These are phyloP conservation scores for Cheirogaleus medius DNA, from an alignment of 2,113 vertebrate genomes.

Conservation along the genomic window DNA sequence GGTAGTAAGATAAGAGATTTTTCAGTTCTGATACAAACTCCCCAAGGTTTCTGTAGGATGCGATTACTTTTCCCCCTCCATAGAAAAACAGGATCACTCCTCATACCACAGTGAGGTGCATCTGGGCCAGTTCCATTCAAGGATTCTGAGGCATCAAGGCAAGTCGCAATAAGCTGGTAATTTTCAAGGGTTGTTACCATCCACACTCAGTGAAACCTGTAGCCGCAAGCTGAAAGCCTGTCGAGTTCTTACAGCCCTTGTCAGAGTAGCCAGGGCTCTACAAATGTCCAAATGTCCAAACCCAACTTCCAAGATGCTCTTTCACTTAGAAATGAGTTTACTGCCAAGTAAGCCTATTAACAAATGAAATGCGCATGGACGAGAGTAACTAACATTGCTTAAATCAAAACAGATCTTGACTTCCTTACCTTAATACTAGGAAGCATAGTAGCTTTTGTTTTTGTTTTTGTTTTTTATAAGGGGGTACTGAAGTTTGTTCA, in stretches of 20 bases:
- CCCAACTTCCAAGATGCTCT: constrained; percentile 59
- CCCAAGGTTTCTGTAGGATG: constrained; percentile 55
- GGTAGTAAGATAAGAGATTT: not conserved
- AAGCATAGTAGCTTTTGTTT: constrained; percentile 64
- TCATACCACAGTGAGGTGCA: constrained; percentile 46
- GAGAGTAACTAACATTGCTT: not conserved
- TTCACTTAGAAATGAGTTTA: constrained; percentile 47
- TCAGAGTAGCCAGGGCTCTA: constrained; percentile 43
- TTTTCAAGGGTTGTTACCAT: constrained; percentile 39
- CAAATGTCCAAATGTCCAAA: constrained; percentile 47
- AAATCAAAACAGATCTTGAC: constrained; percentile 33
- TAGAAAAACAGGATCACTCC: not conserved
- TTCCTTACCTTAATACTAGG: constrained; percentile 85
- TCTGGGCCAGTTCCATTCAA: constrained; percentile 25
- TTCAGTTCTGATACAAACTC: constrained; percentile 23
- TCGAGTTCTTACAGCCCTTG: constrained; percentile 3
- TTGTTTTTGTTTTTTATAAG: constrained; percentile 60
- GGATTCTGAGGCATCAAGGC: constrained; percentile 17
- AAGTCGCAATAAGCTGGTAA: constrained; percentile 21
- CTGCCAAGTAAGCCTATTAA: constrained; percentile 52
- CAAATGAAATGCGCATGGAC: not conserved
- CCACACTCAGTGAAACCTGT: constrained; percentile 22
- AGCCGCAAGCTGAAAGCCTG: not conserved
- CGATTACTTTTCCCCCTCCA: constrained; percentile 56
- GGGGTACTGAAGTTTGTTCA: constrained; percentile 29